phyloP scores from a whole-genome alignment of 1,140 invertebrate species.

The Zophobas morio region DNA sequence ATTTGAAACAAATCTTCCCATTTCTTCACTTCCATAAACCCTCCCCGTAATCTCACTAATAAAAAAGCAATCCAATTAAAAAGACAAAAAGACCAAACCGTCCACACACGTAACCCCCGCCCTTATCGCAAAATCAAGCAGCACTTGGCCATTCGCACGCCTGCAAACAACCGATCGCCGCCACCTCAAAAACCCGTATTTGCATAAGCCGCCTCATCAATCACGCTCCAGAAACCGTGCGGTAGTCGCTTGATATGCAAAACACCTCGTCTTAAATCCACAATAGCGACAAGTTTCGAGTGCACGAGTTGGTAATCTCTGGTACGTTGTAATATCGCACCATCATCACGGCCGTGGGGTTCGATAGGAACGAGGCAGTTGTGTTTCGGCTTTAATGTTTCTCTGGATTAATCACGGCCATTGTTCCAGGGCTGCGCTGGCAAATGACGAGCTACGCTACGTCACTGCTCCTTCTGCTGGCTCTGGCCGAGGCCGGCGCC shows the following conservation, averaged over 20 bases:
- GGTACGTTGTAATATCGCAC: slow-evolving; percentile 14
- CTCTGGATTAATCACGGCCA: slow-evolving; percentile 24
- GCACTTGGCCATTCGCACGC: neutral
- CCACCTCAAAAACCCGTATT: neutral
- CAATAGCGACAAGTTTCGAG: slow-evolving; percentile 22
- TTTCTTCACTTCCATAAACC: no score
- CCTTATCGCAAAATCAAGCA: no score
- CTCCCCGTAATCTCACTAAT: no score
- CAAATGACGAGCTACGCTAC: slow-evolving; percentile 37
- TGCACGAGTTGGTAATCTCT: slow-evolving; percentile 25
- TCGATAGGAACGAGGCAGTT: neutral
- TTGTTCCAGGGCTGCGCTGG: slow-evolving; percentile 35
- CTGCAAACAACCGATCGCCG: neutral
- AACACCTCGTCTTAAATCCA: slow-evolving; percentile 43
- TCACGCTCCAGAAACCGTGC: slow-evolving; percentile 2
- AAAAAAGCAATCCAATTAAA: no score
- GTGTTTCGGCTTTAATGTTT: neutral
- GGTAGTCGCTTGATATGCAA: slow-evolving; percentile 45
- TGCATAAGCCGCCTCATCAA: slow-evolving; percentile 41
- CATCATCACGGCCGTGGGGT: neutral
- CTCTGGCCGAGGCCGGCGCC: slow-evolving; percentile 33
- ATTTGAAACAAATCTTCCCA: no score
- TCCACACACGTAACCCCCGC: no score
- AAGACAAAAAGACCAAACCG: no score
- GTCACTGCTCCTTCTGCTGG: slow-evolving; percentile 25